Percentiles rank a stretch among this genome's conserved stretches.
phyloP scores from a whole-genome alignment of 2,797 vertebrate genomes.

The Tympanoctomys barrerae region DNA sequence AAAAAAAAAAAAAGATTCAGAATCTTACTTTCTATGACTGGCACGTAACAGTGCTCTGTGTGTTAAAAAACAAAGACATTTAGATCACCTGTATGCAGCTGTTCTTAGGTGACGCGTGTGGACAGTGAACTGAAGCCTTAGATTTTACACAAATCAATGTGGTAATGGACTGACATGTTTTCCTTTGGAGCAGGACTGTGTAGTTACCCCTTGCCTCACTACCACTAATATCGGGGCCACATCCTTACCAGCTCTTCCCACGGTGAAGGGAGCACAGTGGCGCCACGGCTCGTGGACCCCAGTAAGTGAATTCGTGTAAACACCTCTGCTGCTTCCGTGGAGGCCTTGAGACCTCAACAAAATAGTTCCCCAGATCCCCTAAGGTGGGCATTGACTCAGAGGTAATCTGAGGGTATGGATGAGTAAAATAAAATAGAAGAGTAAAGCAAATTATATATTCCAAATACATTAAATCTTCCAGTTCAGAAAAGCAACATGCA shows the following conservation, averaged over 20 bases:
- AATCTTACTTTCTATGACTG: neutral
- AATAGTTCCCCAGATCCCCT: neutral
- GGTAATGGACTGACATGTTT: neutral
- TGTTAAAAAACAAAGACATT: neutral
- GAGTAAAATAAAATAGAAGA: conserved; percentile 30
- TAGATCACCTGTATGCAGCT: neutral
- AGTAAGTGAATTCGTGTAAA: conserved; percentile 89
- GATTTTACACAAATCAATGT: neutral
- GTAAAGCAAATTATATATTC: neutral
- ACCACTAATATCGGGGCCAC: conserved; percentile 89
- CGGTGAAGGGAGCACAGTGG: conserved; percentile 93
- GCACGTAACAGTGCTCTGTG: neutral
- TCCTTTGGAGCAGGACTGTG: conserved; percentile 92
- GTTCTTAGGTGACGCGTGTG: neutral
- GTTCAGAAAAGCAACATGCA: conserved; percentile 13
- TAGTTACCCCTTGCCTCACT: conserved; percentile 90
- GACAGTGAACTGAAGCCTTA: neutral
- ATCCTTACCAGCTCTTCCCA: conserved; percentile 87
- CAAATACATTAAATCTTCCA: neutral
- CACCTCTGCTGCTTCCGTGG: neutral
- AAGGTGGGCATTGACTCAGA: neutral
- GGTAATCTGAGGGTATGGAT: neutral
- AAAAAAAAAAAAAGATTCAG: too few relatives aligned
- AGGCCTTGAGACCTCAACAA: neutral
- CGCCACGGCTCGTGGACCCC: conserved; percentile 98